These are phyloP conservation scores for Bombus terrestris DNA, from an alignment of 1,140 invertebrate species.

Conservation along the genomic window DNA sequence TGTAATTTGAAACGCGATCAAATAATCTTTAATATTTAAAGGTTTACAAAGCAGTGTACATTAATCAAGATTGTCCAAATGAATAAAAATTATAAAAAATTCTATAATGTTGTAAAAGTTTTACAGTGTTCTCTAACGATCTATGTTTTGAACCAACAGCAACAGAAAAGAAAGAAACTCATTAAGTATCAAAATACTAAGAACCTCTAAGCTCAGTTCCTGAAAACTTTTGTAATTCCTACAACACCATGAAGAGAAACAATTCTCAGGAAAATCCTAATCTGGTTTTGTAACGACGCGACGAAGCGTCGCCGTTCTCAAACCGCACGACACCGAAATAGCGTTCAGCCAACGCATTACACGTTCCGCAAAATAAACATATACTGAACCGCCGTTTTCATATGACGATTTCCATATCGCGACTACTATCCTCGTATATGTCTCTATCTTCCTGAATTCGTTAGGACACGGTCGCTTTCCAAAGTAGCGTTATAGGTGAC, in stretches of 20 bases:
- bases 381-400: too few species aligned
- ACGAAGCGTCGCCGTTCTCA: not conserved
- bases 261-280: not conserved
- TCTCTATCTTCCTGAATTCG: slow-evolving; percentile 5
- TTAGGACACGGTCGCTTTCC: not conserved
- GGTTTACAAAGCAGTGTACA: too few species aligned
- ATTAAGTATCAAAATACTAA: not conserved
- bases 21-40: too few species aligned
- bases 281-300: not conserved
- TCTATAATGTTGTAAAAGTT: too few species aligned
- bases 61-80: too few species aligned
- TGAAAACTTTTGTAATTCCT: not conserved
- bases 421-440: too few species aligned
- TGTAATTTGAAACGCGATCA: too few species aligned
- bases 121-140: too few species aligned
- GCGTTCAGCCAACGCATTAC: not conserved
- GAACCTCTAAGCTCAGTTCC: not conserved
- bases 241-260: not conserved
- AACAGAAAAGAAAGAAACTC: not conserved
- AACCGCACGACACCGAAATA: slow-evolving; percentile 5
- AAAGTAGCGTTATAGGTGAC: too few species aligned
- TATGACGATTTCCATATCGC: not conserved
- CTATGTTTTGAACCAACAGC: too few species aligned
- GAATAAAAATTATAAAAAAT: too few species aligned
- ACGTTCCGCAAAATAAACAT: not conserved